Base-by-base conservation (phyloP, 1,140 invertebrate genomes). In the Drosophila tropicalis region DNA sequence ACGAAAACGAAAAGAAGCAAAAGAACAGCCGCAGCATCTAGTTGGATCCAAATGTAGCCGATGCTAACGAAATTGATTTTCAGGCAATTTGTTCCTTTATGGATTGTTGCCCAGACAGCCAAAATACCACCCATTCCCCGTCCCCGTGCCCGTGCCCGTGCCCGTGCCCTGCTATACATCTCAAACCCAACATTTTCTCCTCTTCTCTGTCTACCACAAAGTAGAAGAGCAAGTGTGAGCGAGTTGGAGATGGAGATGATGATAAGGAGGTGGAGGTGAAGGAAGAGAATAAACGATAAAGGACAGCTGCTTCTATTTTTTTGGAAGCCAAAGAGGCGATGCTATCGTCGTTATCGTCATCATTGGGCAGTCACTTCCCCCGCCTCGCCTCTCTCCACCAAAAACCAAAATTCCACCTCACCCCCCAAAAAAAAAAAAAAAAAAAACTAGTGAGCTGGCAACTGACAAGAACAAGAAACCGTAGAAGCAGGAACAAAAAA, bases 1-100 rank as follows among this genome's bases (percentile, higher is more conserved):
- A 47, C 6, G 5, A 29, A 29, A 29, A 29, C 2, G 29, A 22
- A 39, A 22, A 39, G 17, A 44, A 29, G 36, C 51, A 67, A 78
- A 80, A 66, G 10, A 73, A 77, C 64, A 74, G 73, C 70, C 74
- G 29, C 25, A 34, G 9, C 29, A 58, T 32, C 15, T 17, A 58
- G 44, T 51, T 51, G 44, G 17, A 51, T 51, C 44, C 17, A 77
- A 73, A 80, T 70, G 67, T 77, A 67, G 78, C 74, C 41, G 51
- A 6, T 54, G 69, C 62, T 65, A 81, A 81, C 76, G 55, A 81
- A 81, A 81, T 81, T 81, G 76, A 81, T 81, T 81, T 81, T 81
- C 79, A 79, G 76, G 62, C 79, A 79, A 79, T 81, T 81, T 81
- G 79, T 79, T 76, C 76, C 72, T 79, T 81, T 81, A 81, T 81